Evolutionary conservation across 1,140 invertebrate genomes (phyloP).

Genomic region (Lethrus apterus): DNA sequence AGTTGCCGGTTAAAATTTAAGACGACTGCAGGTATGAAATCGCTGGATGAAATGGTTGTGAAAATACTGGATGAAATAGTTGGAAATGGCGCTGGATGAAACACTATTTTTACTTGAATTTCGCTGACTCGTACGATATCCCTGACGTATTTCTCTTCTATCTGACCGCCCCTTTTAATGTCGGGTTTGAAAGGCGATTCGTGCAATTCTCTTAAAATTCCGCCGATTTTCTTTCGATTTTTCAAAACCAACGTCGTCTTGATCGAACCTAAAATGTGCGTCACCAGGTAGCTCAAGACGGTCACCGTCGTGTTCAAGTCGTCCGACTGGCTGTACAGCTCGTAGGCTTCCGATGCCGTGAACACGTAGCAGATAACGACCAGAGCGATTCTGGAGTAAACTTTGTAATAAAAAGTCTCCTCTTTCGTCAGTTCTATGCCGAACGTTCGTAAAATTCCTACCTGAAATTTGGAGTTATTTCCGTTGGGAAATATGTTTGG

Average conservation of each 20-base stretch:
- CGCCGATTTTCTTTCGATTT: constrained; percentile 17
- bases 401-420: constrained; percentile 9
- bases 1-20: no score
- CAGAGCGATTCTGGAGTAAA: constrained; percentile 13
- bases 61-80: no score
- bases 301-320: constrained; percentile 10
- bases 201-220: constrained; percentile 15
- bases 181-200: constrained; percentile 13
- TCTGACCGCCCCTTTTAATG: constrained; percentile 3
- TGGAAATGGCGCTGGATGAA: no score
- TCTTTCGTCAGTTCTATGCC: constrained; percentile 15
- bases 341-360: constrained; percentile 9
- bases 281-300: constrained; percentile 13
- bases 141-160: constrained; percentile 12
- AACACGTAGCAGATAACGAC: constrained; percentile 4
- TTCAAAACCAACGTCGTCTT: constrained; percentile 11
- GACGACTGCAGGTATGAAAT: no score
- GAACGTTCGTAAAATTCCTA: constrained; percentile 10
- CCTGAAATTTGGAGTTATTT: no score
- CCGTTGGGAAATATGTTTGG: no score
- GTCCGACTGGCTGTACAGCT: constrained; percentile 15
- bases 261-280: constrained; percentile 15
- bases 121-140: constrained; percentile 14
- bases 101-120: constrained; percentile 6
- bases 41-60: no score